Conservation (phyloP, 2,797 vertebrate species). For the Premnoplex brunnescens region DNA sequence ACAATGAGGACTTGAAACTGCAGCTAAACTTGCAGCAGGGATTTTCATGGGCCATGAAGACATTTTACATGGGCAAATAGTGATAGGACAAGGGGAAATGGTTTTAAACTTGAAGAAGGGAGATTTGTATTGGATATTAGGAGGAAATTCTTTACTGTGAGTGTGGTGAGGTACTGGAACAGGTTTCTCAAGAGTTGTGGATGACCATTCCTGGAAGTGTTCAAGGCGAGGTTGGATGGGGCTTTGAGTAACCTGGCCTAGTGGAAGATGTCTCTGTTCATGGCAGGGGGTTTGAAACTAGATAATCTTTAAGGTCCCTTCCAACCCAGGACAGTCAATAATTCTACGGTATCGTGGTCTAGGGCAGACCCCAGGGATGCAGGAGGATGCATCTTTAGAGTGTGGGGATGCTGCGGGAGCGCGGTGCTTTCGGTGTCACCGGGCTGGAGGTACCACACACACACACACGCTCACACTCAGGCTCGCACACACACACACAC, state of each 20-base stretch:
- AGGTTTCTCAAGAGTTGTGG: neutral
- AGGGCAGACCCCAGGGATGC: neutral
- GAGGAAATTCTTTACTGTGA: neutral
- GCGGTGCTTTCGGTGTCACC: rapidly evolving
- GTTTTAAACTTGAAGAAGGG: neutral
- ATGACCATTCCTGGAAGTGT: neutral
- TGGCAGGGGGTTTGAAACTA: rapidly evolving
- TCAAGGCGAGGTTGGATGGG: neutral
- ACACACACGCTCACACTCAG: neutral
- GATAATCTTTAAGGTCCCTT: neutral
- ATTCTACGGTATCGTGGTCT: rapidly evolving
- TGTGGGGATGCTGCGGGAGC: neutral
- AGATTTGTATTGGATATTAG: neutral
- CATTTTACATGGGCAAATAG: neutral
- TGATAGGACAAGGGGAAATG: neutral
- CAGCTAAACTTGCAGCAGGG: neutral
- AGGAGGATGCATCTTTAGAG: neutral
- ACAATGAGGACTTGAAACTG: rapidly evolving
- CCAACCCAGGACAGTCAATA: neutral
- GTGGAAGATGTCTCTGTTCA: neutral
- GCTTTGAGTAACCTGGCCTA: neutral
- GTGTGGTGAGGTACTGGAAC: neutral
- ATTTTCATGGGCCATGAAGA: neutral
- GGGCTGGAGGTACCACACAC: neutral
- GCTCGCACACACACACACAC: neutral